Conservation (phyloP, 2,797 vertebrate species). For the Sciurus vulgaris region DNA sequence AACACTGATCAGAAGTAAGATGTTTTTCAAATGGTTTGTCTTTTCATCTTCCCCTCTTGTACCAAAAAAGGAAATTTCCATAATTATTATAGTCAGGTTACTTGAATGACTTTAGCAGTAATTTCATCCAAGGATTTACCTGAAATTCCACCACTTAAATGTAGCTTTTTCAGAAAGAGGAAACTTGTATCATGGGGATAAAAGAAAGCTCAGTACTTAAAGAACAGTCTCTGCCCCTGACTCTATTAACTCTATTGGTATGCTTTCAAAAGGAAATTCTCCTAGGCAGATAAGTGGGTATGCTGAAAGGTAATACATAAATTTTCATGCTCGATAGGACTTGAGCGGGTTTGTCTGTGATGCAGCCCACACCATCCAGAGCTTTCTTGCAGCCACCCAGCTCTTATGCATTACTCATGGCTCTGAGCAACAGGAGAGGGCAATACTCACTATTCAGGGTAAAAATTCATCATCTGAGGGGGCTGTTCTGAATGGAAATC, state of each 20-base stretch:
- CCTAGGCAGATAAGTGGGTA: constrained; percentile 39
- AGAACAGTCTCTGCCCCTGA: constrained; percentile 26
- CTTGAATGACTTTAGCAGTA: not conserved
- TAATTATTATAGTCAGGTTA: not conserved
- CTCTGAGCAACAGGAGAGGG: constrained; percentile 35
- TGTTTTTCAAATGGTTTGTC: not conserved
- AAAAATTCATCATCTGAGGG: constrained; percentile 22
- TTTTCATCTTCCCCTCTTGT: constrained; percentile 21
- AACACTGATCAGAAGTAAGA: not conserved
- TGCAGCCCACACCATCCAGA: not conserved
- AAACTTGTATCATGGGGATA: constrained; percentile 32
- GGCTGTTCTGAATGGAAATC: not conserved
- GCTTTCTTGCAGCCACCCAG: not conserved
- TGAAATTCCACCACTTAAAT: not conserved
- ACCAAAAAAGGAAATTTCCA: not conserved
- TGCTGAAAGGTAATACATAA: constrained; percentile 50
- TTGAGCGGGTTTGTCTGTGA: not conserved
- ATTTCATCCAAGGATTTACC: constrained; percentile 40
- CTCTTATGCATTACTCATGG: not conserved
- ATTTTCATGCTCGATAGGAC: constrained; percentile 44
- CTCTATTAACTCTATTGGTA: constrained; percentile 58
- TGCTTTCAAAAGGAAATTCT: constrained; percentile 71
- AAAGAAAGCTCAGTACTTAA: constrained; percentile 31
- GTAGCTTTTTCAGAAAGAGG: not conserved
- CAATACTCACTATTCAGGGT: not conserved